A percentile compares a stretch with the other conserved stretches of the same genome.
These are phyloP conservation scores for Selene dorsalis DNA, from an alignment of 2,797 vertebrate species.

Conservation along the genomic window DNA sequence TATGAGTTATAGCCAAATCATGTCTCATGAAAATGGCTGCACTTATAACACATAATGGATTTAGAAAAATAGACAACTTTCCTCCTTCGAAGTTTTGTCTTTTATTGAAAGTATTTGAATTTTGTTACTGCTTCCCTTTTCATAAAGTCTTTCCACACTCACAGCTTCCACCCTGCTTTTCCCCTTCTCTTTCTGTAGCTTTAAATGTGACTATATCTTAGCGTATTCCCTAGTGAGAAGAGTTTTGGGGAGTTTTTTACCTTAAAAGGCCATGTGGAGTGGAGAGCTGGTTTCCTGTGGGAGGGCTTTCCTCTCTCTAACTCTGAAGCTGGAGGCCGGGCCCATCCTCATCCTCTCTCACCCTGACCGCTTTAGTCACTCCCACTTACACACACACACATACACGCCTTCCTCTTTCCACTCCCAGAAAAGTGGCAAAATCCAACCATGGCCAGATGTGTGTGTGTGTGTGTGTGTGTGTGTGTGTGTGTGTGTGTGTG, in stretches of 20 bases:
- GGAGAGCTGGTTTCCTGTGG: conserved; percentile 82
- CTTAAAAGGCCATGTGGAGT: conserved; percentile 84
- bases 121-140: conserved; percentile 33
- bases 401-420: conserved; percentile 39
- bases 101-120: conserved; percentile 21
- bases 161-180: conserved; percentile 33
- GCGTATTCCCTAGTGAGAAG: conserved; percentile 71
- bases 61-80: conserved; percentile 4
- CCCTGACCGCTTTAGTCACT: conserved; percentile 52
- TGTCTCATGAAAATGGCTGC: conserved; percentile 3
- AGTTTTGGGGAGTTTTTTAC: conserved; percentile 84
- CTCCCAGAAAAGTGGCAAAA: conserved; percentile 63
- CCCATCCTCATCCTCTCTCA: conserved; percentile 73
- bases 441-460: conserved; percentile 70
- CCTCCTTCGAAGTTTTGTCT: conserved; percentile 9
- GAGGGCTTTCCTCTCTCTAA: conserved; percentile 77
- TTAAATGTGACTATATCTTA: conserved; percentile 76
- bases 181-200: conserved; percentile 57
- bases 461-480: conserved; percentile 15
- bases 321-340: conserved; percentile 69
- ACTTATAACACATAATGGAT: conserved; percentile 8
- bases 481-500: conserved; percentile 3
- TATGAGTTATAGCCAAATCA: conserved; percentile 19
- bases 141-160: conserved; percentile 18
- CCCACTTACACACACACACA: conserved; percentile 45